A percentile compares a stretch with the other conserved stretches of the same genome.
phyloP scores from a whole-genome alignment of 2,888 invertebrate genomes.

The Drosophila prostipennis region DNA sequence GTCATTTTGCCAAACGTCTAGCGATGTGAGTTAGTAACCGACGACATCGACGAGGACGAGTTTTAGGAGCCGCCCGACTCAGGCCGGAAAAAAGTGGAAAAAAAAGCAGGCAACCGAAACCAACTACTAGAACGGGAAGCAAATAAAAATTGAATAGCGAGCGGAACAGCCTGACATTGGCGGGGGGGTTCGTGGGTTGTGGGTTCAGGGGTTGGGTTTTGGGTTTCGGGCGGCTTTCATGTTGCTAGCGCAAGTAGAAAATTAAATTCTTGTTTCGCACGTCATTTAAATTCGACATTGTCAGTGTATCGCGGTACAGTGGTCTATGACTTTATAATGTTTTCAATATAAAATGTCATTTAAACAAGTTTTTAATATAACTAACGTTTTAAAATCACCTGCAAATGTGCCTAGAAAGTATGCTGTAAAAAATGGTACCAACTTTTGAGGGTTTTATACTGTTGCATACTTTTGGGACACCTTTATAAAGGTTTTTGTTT shows the following conservation, averaged over 20 bases:
- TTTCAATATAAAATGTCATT: too few species aligned
- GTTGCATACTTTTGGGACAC: not conserved
- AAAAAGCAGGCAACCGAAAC: constrained; percentile 24
- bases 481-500: too few species aligned
- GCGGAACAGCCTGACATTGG: constrained; percentile 52
- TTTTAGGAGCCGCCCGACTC: constrained; percentile 25
- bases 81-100: constrained; percentile 11
- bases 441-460: not conserved
- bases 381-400: too few species aligned
- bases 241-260: constrained; percentile 64
- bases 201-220: constrained; percentile 2
- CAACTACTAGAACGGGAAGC: constrained; percentile 47
- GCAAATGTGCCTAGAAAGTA: too few species aligned
- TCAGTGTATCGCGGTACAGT: constrained; percentile 44
- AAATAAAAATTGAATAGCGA: constrained; percentile 66
- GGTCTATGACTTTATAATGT: not conserved
- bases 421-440: not conserved
- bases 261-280: constrained; percentile 82
- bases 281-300: constrained; percentile 82
- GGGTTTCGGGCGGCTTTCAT: constrained; percentile 23
- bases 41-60: constrained; percentile 46
- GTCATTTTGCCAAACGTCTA: constrained; percentile 80
- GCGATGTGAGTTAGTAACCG: constrained; percentile 55
- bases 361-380: too few species aligned
- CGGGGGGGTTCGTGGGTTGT: constrained; percentile 22